Conservation (phyloP, 2,113 vertebrate genomes). For the Cacatua alba region DNA sequence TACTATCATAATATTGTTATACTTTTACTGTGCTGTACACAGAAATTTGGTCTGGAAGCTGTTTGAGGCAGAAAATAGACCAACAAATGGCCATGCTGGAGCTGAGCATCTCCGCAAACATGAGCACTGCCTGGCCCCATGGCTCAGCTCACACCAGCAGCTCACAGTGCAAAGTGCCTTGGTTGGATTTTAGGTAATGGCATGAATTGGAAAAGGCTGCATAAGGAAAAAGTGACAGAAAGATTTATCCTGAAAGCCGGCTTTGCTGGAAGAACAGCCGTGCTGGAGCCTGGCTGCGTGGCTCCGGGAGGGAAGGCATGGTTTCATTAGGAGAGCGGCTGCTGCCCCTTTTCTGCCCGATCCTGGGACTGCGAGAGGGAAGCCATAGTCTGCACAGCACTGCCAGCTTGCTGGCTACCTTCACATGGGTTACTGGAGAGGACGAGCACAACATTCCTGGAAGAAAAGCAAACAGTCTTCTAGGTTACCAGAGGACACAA, state of each 20-base stretch:
- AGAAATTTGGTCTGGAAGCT: background rate
- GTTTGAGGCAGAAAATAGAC: background rate
- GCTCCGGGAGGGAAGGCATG: background rate
- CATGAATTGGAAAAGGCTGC: background rate
- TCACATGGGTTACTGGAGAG: background rate
- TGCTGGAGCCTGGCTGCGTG: background rate
- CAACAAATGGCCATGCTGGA: accelerated
- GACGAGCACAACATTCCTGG: background rate
- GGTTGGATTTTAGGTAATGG: background rate
- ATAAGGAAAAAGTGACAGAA: background rate
- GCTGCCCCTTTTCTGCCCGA: accelerated
- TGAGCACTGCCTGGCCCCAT: accelerated
- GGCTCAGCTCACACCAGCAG: background rate
- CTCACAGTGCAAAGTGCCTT: background rate
- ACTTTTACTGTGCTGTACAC: background rate
- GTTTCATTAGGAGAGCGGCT: background rate
- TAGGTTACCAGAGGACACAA: background rate
- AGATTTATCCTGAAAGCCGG: background rate
- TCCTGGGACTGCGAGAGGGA: background rate
- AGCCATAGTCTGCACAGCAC: background rate
- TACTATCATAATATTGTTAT: background rate
- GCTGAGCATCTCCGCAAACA: background rate
- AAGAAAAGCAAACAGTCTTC: background rate
- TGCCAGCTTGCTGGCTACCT: background rate
- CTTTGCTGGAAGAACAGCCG: background rate